Conservation (phyloP, 2,113 vertebrate genomes). For the Clarias macrocephalus region DNA sequence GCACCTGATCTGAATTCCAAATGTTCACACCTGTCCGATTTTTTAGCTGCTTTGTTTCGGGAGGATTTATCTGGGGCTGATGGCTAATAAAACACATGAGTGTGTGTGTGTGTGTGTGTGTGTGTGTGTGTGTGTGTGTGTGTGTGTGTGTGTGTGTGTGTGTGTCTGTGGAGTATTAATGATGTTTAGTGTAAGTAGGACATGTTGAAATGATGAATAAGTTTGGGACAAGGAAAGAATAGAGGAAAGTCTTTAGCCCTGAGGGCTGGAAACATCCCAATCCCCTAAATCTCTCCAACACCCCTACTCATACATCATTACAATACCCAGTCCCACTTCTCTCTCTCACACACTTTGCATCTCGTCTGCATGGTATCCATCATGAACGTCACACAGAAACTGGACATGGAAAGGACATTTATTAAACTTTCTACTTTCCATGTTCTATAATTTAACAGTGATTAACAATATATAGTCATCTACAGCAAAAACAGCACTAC, state of each 20-base stretch:
- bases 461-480: background rate
- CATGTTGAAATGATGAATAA: constrained; percentile 54
- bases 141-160: constrained; percentile 26
- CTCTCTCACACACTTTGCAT: constrained; percentile 40
- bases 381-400: background rate
- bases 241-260: constrained; percentile 46
- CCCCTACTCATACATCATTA: constrained; percentile 54
- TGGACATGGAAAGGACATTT: background rate
- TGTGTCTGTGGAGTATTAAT: constrained; percentile 54
- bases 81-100: background rate
- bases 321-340: constrained; percentile 50
- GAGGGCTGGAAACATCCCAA: constrained; percentile 40
- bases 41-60: constrained; percentile 22
- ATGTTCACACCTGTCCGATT: constrained; percentile 44
- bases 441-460: background rate
- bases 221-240: constrained; percentile 43
- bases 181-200: constrained; percentile 54
- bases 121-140: constrained; percentile 23
- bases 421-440: background rate
- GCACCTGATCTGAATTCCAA: constrained; percentile 51
- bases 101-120: constrained; percentile 31
- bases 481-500: background rate
- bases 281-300: constrained; percentile 38
- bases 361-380: background rate
- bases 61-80: constrained; percentile 30